Percentiles rank a stretch among this genome's conserved stretches.
These are phyloP conservation scores for Poecile atricapillus DNA, from an alignment of 2,113 vertebrate genomes.

Conservation along the genomic window DNA sequence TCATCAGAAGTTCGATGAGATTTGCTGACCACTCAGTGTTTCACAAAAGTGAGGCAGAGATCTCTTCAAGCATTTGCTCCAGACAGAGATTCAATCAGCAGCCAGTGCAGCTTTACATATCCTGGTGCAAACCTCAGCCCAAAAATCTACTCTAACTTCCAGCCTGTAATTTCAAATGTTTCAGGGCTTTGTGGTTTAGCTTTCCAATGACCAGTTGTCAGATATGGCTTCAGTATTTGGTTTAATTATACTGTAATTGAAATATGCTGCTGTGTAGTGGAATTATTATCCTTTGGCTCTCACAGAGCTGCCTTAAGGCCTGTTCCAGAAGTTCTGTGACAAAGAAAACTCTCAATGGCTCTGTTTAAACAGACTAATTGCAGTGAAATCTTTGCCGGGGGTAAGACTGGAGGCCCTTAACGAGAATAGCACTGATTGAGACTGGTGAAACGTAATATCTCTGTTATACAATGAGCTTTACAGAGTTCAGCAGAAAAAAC, in stretches of 20 bases:
- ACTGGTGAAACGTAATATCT: background rate
- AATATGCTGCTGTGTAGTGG: background rate
- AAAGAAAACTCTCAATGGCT: constrained; percentile 37
- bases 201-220: background rate
- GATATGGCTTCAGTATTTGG: background rate
- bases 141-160: background rate
- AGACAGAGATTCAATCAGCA: background rate
- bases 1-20: rapidly evolving
- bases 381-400: constrained; percentile 20
- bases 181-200: background rate
- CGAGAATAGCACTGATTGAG: background rate
- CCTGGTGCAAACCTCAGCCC: background rate
- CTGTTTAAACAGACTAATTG: constrained; percentile 50
- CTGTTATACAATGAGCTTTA: background rate
- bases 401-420: constrained; percentile 19
- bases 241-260: constrained; percentile 20
- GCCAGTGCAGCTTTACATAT: background rate
- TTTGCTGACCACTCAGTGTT: background rate
- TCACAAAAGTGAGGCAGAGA: background rate
- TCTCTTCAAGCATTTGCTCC: background rate
- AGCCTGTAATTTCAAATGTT: background rate
- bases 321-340: constrained; percentile 5
- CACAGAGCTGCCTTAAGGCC: background rate
- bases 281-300: constrained; percentile 32
- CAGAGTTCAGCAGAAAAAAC: background rate